phyloP scores from a whole-genome alignment of 92 coral and sea anemone species.

The Epizoanthus stellaris region DNA sequence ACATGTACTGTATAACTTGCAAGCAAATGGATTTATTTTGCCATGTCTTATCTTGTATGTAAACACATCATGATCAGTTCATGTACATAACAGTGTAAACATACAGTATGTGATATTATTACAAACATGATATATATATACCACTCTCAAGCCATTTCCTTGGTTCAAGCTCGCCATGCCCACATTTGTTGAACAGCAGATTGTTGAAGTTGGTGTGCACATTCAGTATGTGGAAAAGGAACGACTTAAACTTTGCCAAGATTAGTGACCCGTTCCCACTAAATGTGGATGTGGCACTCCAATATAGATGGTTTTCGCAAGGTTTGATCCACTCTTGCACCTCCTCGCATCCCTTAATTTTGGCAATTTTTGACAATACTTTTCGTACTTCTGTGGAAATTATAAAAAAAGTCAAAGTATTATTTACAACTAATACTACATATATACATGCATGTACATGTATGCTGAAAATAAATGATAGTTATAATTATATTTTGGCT shows the following conservation, averaged over 20 bases:
- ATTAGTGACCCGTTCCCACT: slow-evolving; percentile 51
- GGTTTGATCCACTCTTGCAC: slow-evolving; percentile 49
- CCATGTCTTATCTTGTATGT: background rate
- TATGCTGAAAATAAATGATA: too few relatives aligned
- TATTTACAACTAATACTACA: too few relatives aligned
- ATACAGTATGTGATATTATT: background rate
- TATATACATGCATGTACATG: too few relatives aligned
- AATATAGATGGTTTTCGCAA: slow-evolving; percentile 53
- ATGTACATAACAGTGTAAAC: too few relatives aligned
- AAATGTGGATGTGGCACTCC: slow-evolving; percentile 60
- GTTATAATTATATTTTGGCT: too few relatives aligned
- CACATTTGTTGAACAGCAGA: slow-evolving; percentile 56
- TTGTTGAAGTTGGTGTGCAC: slow-evolving; percentile 46
- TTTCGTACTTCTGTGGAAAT: too few relatives aligned
- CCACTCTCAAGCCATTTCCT: slow-evolving; percentile 55
- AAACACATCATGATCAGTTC: background rate
- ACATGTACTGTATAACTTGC: too few relatives aligned
- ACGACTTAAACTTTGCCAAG: slow-evolving; percentile 54
- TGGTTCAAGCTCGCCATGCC: slow-evolving; percentile 53
- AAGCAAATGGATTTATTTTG: background rate
- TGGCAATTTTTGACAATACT: too few relatives aligned
- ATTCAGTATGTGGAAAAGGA: slow-evolving; percentile 46
- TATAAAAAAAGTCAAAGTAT: too few relatives aligned
- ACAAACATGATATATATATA: background rate
- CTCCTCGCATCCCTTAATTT: too few relatives aligned